phyloP scores from a whole-genome alignment of 2,797 vertebrate genomes.

The Cyclopterus lumpus region DNA sequence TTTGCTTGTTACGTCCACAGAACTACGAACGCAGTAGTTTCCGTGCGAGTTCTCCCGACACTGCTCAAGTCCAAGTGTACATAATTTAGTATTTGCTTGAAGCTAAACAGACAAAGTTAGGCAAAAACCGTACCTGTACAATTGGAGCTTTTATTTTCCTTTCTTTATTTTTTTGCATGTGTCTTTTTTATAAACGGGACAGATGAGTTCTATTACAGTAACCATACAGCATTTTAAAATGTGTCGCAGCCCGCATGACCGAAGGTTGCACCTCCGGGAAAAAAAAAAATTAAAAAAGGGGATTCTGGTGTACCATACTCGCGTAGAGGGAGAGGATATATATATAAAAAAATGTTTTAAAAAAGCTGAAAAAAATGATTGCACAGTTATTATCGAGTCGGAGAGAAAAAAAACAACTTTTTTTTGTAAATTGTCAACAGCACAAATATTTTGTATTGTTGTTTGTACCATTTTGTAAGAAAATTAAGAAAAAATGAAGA shows the following conservation, averaged over 20 bases:
- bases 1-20: slow-evolving; percentile 37
- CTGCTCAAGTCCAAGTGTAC: slow-evolving; percentile 79
- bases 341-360: neutral
- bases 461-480: slow-evolving; percentile 99
- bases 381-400: slow-evolving; percentile 85
- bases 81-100: slow-evolving; percentile 87
- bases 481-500: slow-evolving; percentile 85
- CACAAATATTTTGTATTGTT: slow-evolving; percentile 99
- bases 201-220: slow-evolving; percentile 83
- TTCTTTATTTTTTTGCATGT: slow-evolving; percentile 88
- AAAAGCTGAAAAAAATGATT: slow-evolving; percentile 76
- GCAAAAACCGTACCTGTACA: slow-evolving; percentile 77
- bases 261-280: slow-evolving; percentile 83
- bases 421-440: slow-evolving; percentile 98
- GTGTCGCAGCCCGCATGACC: slow-evolving; percentile 89
- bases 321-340: slow-evolving; percentile 42
- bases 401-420: slow-evolving; percentile 67
- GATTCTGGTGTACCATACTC: slow-evolving; percentile 83
- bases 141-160: slow-evolving; percentile 81
- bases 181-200: slow-evolving; percentile 87
- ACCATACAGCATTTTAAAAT: slow-evolving; percentile 79
- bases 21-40: slow-evolving; percentile 50
- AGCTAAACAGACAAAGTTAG: slow-evolving; percentile 80
- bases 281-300: slow-evolving; percentile 59
- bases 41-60: slow-evolving; percentile 43